Conservation (phyloP, 2,888 invertebrate genomes). For the Schizaphis graminum region DNA sequence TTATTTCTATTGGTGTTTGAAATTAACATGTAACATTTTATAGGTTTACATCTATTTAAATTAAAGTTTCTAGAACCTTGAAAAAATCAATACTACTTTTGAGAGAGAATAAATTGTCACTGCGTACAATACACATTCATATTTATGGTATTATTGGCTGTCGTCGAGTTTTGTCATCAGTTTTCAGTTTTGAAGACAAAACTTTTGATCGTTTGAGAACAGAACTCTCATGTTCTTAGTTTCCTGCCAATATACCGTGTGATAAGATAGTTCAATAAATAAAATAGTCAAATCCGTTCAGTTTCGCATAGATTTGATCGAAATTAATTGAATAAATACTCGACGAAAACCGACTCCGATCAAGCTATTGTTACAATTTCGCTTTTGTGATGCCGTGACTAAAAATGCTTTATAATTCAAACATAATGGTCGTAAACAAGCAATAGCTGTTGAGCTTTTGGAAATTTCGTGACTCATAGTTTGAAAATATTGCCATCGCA, state of each 20-base stretch:
- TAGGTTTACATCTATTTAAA: too few species aligned
- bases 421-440: background rate
- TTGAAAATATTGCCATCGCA: background rate
- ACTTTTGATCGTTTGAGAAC: background rate
- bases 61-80: background rate
- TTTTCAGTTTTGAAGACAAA: background rate
- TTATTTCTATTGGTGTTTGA: background rate
- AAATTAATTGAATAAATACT: background rate
- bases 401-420: background rate
- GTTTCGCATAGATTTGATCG: background rate
- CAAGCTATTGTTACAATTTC: background rate
- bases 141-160: background rate
- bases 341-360: background rate
- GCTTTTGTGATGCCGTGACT: constrained; percentile 3
- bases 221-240: background rate
- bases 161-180: background rate
- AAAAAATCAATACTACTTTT: background rate
- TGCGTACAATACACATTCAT: background rate
- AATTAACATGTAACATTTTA: background rate
- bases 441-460: background rate
- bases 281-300: background rate
- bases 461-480: background rate
- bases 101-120: background rate
- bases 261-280: background rate
- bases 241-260: background rate